Percentiles rank a stretch among this genome's conserved stretches.
These are phyloP conservation scores for Orthonevra nobilis DNA, from an alignment of 2,888 invertebrate genomes.

Conservation along the genomic window DNA sequence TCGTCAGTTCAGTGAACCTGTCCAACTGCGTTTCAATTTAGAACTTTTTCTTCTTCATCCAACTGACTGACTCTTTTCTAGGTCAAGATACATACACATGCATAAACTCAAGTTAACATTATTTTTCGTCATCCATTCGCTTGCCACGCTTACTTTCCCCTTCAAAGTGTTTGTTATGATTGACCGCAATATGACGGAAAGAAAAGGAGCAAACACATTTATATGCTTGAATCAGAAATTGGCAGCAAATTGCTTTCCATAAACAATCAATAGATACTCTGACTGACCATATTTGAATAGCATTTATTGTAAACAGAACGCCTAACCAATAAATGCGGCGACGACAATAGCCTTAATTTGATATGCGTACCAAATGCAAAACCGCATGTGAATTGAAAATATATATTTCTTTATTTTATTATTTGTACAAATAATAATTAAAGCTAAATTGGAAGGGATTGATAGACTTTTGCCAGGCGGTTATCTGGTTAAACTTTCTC, in stretches of 20 bases:
- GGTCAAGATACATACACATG: slow-evolving; percentile 2
- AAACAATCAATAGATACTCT: slow-evolving; percentile 7
- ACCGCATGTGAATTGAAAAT: background rate
- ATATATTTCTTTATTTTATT: slow-evolving; percentile 2
- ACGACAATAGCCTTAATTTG: background rate
- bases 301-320: slow-evolving; percentile 8
- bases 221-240: slow-evolving; percentile 8
- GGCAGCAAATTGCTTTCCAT: slow-evolving; percentile 16
- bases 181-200: slow-evolving; percentile 14
- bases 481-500: background rate
- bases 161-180: slow-evolving; percentile 7
- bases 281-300: slow-evolving; percentile 15
- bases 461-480: slow-evolving; percentile 1
- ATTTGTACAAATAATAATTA: too few relatives aligned
- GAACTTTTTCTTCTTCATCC: background rate
- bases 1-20: slow-evolving; percentile 7
- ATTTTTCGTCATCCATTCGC: background rate
- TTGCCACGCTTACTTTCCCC: slow-evolving; percentile 16
- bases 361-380: background rate
- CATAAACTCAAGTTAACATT: background rate
- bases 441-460: background rate
- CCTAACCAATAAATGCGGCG: slow-evolving; percentile 1
- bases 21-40: background rate
- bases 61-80: slow-evolving; percentile 8
- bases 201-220: background rate